Evolutionary conservation across 2,113 vertebrate genomes (phyloP), one percentile per base, ranked within the genome.

Genomic region (Cyprinus carpio): DNA sequence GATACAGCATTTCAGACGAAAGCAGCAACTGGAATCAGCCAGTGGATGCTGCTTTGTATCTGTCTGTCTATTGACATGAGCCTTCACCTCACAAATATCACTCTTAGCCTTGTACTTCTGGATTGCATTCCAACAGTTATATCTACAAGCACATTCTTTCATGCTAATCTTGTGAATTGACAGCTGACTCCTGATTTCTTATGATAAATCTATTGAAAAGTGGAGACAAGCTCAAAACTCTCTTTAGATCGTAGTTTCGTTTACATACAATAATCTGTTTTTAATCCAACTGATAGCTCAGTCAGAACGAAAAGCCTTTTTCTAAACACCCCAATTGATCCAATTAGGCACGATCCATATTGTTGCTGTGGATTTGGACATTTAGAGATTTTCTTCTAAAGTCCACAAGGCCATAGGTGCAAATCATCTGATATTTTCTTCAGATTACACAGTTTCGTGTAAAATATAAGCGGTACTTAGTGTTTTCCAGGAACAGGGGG

Each of bases 391-490:
- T 75, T 10, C 43, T 49, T 27, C 43, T 49, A 49, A 43, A 51
- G 46, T 76, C 43, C 46, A 54, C 74, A 49, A 40, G 43, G 43
- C 72, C n/a, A 18, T 29, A 54, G 1, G 13, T 54, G 74, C 13
- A 76, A 9, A 54, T 31, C 10, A 76, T 10, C 7, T 76, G 16
- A 76, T 76, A 51, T 76, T 20, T 54, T 20, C 25, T 31, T 40
- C 27, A 76, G 75, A 76, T 76, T 54, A 76, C 49, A 76, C 8
- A 27, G 43, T 27, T 54, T 54, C 1, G 46, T 31, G 15, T 54
- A 54, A 75, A 13, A 51, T 46, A 29, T 51, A 29, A 31, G 9
- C 27, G 94, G 91, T 92, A 91, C 92, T 94, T 93, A 90, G 88
- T 91, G 87, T 91, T 93, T 86, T 89, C 89, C 87, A 90, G 82